Base-by-base conservation (phyloP, 2,797 vertebrate genomes). In the Hephaestus fuliginosus region DNA sequence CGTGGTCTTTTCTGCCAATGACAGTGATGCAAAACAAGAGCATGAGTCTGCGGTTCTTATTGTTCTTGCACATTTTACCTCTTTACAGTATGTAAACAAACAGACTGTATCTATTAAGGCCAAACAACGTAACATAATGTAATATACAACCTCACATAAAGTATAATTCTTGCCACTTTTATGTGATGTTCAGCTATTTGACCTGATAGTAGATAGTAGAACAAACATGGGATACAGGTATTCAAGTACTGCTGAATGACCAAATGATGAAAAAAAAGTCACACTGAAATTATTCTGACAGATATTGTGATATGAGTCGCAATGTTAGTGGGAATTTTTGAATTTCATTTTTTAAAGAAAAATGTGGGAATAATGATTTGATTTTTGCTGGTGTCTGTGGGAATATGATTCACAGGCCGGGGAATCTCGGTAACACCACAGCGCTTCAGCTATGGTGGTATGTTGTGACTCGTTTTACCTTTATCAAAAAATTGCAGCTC, bases 1-100 rank as follows among this genome's bases (percentile, higher is more conserved):
- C 11, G 30, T 43, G 1, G 5, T 68, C n/a, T 68, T 82, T 49
- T 74, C 76, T 69, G 48, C 22, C 72, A 53, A 48, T 84, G 57
- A 70, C 56, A 74, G 25, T 36, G 30, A 83, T 52, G 13, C 8
- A 36, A 51, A 81, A 63, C 33, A 0, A 41, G 11, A 8, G 33
- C 20, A 44, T 2, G 14, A 60, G 15, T 18, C 25, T 65, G 61
- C 2, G 9, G 33, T 36, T 85, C 0, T 9, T 63, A 44, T 64
- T 76, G n/a, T n/a, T 66, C n/a, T 56, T 28, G 8, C 12, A 78
- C 39, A 70, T 49, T 48, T 71, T 25, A 28, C 46, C 44, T 13
- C 36, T 51, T 74, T 44, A 49, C 18, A 62, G 39, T 25, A 41
- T 55, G 18, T 18, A 28, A 53, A 43, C 5, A 48, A 51, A 43